Evolutionary conservation across 1,140 invertebrate species (phyloP).

Genomic region (Penaeus indicus): DNA sequence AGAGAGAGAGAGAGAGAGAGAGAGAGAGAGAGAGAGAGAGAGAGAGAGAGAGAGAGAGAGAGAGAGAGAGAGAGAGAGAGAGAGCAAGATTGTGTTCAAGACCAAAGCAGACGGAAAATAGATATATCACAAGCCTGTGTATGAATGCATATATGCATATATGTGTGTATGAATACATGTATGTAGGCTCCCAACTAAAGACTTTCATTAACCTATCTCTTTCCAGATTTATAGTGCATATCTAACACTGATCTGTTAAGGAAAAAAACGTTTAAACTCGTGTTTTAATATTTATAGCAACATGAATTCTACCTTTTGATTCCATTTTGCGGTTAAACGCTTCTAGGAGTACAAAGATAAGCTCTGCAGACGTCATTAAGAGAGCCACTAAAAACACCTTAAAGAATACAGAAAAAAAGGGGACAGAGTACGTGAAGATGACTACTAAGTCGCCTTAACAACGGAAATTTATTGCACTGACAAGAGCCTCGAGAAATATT

Average conservation of each 20-base stretch:
- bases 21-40: slow-evolving; percentile 17
- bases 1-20: slow-evolving; percentile 16
- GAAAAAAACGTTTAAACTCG: no score
- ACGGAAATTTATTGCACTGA: no score
- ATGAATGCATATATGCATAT: slow-evolving; percentile 4
- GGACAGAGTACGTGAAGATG: no score
- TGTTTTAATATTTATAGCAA: no score
- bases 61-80: slow-evolving; percentile 2
- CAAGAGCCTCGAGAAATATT: no score
- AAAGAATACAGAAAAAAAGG: no score
- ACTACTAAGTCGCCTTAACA: no score
- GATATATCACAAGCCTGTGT: slow-evolving; percentile 1
- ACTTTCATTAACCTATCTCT: not conserved
- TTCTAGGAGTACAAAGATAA: no score
- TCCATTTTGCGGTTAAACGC: no score
- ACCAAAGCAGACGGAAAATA: not conserved
- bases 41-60: not conserved
- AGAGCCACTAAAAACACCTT: no score
- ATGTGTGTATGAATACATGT: slow-evolving; percentile 17
- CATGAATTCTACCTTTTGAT: no score
- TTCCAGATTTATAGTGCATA: slow-evolving; percentile 9
- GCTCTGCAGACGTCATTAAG: no score
- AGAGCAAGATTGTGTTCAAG: not conserved
- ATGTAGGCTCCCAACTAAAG: not conserved
- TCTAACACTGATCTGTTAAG: slow-evolving; percentile 2